phyloP scores from a whole-genome alignment of 2,888 invertebrate genomes.

The Gonocerus acuteangulatus region DNA sequence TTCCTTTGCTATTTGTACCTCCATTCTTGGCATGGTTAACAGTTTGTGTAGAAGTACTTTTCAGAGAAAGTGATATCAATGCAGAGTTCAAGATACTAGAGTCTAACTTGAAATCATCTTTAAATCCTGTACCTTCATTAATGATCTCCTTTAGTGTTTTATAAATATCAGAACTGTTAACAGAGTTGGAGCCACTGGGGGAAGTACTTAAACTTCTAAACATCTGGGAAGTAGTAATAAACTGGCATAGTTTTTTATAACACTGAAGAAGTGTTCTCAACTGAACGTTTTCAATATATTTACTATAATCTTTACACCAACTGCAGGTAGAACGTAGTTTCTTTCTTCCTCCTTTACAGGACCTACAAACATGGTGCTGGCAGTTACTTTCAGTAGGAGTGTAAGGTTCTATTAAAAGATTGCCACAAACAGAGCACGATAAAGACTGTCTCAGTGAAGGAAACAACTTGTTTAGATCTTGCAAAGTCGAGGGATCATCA shows the following conservation, averaged over 20 bases:
- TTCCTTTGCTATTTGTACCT: slow-evolving; percentile 3
- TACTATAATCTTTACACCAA: slow-evolving; percentile 76
- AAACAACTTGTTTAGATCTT: slow-evolving; percentile 47
- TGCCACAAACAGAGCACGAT: slow-evolving; percentile 82
- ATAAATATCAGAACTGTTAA: slow-evolving; percentile 46
- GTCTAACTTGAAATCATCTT: slow-evolving; percentile 58
- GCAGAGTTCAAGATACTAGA: slow-evolving; percentile 22
- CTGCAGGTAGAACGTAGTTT: slow-evolving; percentile 75
- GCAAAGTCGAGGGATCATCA: slow-evolving; percentile 48
- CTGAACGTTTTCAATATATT: slow-evolving; percentile 74
- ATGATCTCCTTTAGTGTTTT: slow-evolving; percentile 64
- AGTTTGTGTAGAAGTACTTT: slow-evolving; percentile 32
- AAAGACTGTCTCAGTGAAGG: slow-evolving; percentile 78
- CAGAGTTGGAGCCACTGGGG: slow-evolving; percentile 41
- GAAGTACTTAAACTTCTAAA: slow-evolving; percentile 51
- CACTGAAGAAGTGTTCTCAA: slow-evolving; percentile 74
- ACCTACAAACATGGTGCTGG: slow-evolving; percentile 81
- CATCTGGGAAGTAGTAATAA: slow-evolving; percentile 64
- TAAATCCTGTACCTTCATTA: slow-evolving; percentile 69
- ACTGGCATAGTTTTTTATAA: slow-evolving; percentile 81
- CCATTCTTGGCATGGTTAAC: slow-evolving; percentile 5
- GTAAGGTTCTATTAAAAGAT: slow-evolving; percentile 71
- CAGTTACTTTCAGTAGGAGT: slow-evolving; percentile 70
- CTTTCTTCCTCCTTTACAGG: slow-evolving; percentile 76
- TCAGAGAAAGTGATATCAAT: slow-evolving; percentile 20